A percentile compares a stretch with the other conserved stretches of the same genome.
These are phyloP conservation scores for Melipona quadrifasciata DNA, from an alignment of 1,140 invertebrate species.

Conservation along the genomic window DNA sequence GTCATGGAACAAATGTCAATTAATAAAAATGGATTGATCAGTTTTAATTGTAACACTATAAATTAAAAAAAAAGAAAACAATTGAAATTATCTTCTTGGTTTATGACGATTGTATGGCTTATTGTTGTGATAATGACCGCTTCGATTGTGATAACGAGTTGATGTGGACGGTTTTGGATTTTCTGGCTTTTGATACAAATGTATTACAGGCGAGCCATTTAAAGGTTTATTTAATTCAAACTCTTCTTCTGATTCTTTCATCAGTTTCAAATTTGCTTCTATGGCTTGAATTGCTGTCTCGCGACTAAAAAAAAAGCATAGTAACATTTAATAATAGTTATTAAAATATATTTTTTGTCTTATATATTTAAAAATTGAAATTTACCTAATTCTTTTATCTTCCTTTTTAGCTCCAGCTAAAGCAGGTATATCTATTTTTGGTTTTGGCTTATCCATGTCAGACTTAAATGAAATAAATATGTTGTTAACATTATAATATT, in stretches of 20 bases:
- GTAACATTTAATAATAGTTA: background rate
- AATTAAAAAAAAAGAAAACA: conserved; percentile 29
- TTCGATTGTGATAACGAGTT: conserved; percentile 69
- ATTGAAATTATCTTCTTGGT: conserved; percentile 78
- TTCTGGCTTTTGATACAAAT: conserved; percentile 84
- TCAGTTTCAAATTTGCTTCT: conserved; percentile 91
- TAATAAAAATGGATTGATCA: conserved; percentile 42
- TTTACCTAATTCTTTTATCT: conserved; percentile 83
- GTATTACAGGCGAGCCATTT: conserved; percentile 85
- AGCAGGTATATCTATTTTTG: conserved; percentile 88
- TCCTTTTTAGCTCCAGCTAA: conserved; percentile 88
- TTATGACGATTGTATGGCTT: conserved; percentile 78
- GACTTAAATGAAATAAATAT: conserved; percentile 81
- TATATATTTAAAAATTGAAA: conserved; percentile 14
- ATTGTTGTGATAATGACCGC: conserved; percentile 72
- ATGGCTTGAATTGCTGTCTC: conserved; percentile 92
- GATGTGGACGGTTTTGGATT: conserved; percentile 79
- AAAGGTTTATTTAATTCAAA: conserved; percentile 88
- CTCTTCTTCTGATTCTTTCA: conserved; percentile 87
- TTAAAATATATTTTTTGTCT: background rate
- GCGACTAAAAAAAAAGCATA: conserved; percentile 82
- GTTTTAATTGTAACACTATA: conserved; percentile 39
- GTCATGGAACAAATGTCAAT: conserved; percentile 42
- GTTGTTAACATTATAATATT: conserved; percentile 43
- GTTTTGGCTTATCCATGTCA: conserved; percentile 88